These are phyloP conservation scores for Agrilus planipennis DNA, from an alignment of 1,140 invertebrate genomes.

Conservation along the genomic window DNA sequence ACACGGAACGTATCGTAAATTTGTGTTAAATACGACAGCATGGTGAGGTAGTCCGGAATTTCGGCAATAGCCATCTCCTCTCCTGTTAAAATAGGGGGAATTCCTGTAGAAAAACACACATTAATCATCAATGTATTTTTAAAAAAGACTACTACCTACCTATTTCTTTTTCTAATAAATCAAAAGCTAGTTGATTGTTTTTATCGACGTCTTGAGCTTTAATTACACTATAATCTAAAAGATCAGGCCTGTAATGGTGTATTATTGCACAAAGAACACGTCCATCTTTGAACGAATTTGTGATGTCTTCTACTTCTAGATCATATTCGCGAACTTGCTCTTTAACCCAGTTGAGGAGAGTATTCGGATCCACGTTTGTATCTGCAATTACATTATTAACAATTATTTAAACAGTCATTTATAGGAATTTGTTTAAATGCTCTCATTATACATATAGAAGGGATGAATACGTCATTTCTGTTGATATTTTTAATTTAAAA, in stretches of 20 bases:
- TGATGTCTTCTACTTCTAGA: conserved; percentile 56
- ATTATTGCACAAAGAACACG: conserved; percentile 73
- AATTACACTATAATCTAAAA: conserved; percentile 62
- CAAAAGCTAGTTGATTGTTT: conserved; percentile 74
- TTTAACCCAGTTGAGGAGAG: conserved; percentile 63
- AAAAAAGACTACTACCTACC: conserved; percentile 14
- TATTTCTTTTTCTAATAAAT: conserved; percentile 62
- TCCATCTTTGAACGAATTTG: conserved; percentile 61
- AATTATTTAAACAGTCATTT: background rate
- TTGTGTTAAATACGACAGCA: conserved; percentile 78
- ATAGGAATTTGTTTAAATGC: background rate
- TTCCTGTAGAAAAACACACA: conserved; percentile 39
- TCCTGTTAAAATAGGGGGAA: conserved; percentile 72
- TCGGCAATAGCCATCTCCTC: conserved; percentile 62
- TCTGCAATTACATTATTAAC: conserved; percentile 40
- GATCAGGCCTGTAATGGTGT: conserved; percentile 75
- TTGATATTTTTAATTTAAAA: too few species aligned
- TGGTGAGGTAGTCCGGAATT: conserved; percentile 59
- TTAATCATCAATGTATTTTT: background rate
- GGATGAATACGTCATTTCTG: too few species aligned
- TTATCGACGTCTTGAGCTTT: conserved; percentile 43
- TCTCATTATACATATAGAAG: too few species aligned
- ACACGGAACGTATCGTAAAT: conserved; percentile 73
- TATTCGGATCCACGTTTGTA: conserved; percentile 57
- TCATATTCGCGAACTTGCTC: conserved; percentile 55